Base-by-base conservation (phyloP, 2,888 invertebrate species). In the Cryptocephalus primarius region DNA sequence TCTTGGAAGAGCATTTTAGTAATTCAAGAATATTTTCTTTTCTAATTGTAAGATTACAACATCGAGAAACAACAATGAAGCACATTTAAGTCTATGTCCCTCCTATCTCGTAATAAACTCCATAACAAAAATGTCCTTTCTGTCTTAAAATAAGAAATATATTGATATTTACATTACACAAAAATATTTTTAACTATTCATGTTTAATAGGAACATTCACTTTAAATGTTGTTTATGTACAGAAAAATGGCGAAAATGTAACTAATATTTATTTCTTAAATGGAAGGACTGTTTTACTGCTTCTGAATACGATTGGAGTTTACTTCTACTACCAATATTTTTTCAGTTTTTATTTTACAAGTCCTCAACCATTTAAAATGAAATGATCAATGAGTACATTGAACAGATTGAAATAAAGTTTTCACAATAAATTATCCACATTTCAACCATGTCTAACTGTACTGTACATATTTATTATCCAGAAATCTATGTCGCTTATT, bases 41-140 rank as follows among this genome's bases (percentile, higher is more conserved):
- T 22, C 22, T 22, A 22, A 22, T 22, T 22, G 22, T 22, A 22
- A 22, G 6, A 22, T 22, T 22, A 42, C 53, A 54, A 60, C 59
- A 60, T 49, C 58, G 55, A 62, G 54, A 55, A 54, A 61, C 60
- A 56, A 61, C 61, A 60, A 22, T 55, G 56, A 62, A 57, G 57
- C 57, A 59, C 53, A 54, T 53, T 53, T 56, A 68, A 68, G 68
- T 68, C 68, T 69, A 68, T 68, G 67, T 65, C 69, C 68, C 68
- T 68, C 69, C 67, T 68, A 63, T 60, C 47, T 36, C 12, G 39
- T 40, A 33, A 40, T 12, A 33, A 11, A 47, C 46, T 54, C 12
- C 12, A 11, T 36, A 36, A 11, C 36, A 40, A 40, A 40, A 44
- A 45, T 32, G 22, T 4, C 14, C 14, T 43, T 14, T 38, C 43